phyloP scores from a whole-genome alignment of 2,113 vertebrate genomes.

The Chloebia gouldiae region DNA sequence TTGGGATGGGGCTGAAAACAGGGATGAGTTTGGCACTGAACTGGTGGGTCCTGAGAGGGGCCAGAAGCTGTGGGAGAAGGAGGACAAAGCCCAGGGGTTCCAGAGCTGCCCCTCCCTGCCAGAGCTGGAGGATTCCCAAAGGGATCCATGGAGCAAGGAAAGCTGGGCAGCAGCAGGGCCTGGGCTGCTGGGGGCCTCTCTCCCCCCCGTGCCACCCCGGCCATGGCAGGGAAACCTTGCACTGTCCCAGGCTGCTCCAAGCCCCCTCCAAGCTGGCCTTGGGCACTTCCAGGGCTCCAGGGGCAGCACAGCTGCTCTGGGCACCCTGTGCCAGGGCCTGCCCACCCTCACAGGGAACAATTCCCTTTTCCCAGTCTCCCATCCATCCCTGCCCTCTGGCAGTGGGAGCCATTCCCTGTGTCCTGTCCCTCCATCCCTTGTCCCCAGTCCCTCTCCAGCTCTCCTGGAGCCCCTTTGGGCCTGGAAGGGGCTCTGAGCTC shows the following conservation, averaged over 20 bases:
- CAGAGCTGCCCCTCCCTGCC: not conserved
- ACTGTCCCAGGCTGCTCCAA: not conserved
- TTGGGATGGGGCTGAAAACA: not conserved
- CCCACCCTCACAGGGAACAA: no score
- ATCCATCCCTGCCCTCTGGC: not conserved
- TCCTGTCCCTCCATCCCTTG: not conserved
- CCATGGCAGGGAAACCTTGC: not conserved
- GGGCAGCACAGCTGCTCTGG: not conserved
- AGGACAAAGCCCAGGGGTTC: not conserved
- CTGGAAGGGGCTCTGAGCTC: not conserved
- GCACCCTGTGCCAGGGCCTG: not conserved
- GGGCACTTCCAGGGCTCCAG: not conserved
- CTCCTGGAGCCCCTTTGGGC: not conserved
- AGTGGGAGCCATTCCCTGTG: not conserved
- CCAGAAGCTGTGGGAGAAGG: not conserved
- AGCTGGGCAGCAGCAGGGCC: not conserved
- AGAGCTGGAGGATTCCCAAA: not conserved
- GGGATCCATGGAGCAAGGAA: not conserved
- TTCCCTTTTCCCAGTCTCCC: not conserved
- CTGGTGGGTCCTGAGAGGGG: not conserved
- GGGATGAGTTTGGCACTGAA: not conserved
- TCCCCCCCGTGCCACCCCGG: not conserved
- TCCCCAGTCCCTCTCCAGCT: not conserved
- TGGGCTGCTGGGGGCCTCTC: not conserved
- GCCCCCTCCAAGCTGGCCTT: not conserved